Evolutionary conservation across 2,797 vertebrate genomes (phyloP).

Genomic region (Sebastes elongatus): DNA sequence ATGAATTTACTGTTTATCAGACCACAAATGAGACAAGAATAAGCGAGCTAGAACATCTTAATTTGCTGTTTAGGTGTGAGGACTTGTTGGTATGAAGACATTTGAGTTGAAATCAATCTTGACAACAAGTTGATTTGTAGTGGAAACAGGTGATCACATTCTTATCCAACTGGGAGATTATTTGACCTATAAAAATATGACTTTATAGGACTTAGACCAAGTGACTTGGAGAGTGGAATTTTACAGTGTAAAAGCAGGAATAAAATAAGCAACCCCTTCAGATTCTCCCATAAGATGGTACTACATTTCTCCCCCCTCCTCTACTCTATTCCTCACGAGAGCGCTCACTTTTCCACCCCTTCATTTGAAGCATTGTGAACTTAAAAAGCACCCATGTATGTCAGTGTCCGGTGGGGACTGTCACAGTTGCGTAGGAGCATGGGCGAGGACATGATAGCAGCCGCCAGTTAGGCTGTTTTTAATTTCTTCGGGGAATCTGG

Average conservation of each 20-base stretch:
- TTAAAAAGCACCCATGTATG: constrained; percentile 66
- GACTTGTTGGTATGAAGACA: background rate
- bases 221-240: background rate
- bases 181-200: background rate
- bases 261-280: constrained; percentile 26
- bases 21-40: too few species aligned
- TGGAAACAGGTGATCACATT: background rate
- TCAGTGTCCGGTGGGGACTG: constrained; percentile 62
- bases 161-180: background rate
- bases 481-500: constrained; percentile 78
- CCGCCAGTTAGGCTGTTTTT: constrained; percentile 63
- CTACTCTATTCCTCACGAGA: constrained; percentile 16
- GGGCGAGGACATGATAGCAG: constrained; percentile 48
- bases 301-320: constrained; percentile 10
- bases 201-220: background rate
- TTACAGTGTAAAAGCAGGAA: background rate
- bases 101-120: background rate
- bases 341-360: constrained; percentile 7
- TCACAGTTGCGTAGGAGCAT: constrained; percentile 55
- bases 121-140: background rate
- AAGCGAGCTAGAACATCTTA: background rate
- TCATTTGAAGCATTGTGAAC: constrained; percentile 53
- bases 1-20: too few species aligned
- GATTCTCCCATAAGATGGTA: constrained; percentile 12
- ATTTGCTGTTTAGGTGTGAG: background rate